Evolutionary conservation across 2,888 invertebrate species (phyloP).

Genomic region (Eupithecia subfuscata): DNA sequence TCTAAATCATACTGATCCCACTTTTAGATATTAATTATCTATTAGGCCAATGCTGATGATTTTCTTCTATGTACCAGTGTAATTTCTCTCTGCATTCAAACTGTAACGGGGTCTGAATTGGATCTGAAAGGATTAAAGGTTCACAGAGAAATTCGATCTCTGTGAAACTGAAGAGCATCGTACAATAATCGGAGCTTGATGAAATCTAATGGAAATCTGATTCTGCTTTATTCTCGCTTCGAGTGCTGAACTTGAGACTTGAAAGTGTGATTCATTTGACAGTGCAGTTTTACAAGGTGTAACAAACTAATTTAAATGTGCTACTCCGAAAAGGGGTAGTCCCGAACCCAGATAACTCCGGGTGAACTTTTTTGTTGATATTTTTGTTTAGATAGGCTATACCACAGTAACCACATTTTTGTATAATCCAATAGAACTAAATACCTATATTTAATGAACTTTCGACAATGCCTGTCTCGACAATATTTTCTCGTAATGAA

Average conservation of each 20-base stretch:
- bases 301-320: neutral
- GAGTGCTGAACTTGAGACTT: constrained; percentile 45
- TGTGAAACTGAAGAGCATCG: constrained; percentile 39
- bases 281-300: neutral
- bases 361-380: neutral
- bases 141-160: constrained; percentile 28
- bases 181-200: constrained; percentile 51
- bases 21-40: too few relatives aligned
- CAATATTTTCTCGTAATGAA: constrained; percentile 2
- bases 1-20: neutral
- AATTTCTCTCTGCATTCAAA: neutral
- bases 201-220: constrained; percentile 69
- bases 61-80: neutral
- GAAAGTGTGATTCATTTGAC: neutral
- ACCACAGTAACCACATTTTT: neutral
- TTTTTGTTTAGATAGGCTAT: too few relatives aligned
- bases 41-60: neutral
- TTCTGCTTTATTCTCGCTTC: constrained; percentile 49
- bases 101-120: neutral
- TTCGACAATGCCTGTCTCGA: neutral
- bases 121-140: constrained; percentile 11
- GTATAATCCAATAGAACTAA: neutral
- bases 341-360: too few relatives aligned
- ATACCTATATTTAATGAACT: neutral
- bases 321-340: too few relatives aligned